A percentile compares a stretch with the other conserved stretches of the same genome.
These are phyloP conservation scores for Aegotheles bennettii DNA, from an alignment of 2,113 vertebrate species.

Conservation along the genomic window DNA sequence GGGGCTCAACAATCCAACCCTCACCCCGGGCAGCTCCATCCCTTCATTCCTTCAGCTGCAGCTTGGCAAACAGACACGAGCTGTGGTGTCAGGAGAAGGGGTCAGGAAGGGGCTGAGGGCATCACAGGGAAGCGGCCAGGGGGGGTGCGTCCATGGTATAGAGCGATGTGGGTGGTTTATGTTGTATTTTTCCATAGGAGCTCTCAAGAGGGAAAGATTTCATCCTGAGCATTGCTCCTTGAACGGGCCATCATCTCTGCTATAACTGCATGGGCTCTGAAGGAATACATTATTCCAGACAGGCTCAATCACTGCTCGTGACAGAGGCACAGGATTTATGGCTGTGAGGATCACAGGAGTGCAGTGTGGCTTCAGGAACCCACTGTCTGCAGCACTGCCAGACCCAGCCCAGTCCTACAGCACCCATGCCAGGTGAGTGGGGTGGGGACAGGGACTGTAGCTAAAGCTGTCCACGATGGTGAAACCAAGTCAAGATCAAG, in stretches of 20 bases:
- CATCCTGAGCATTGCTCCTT: background rate
- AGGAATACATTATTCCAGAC: background rate
- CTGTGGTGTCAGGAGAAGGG: background rate
- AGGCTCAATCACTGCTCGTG: background rate
- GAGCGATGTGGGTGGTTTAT: fast-evolving
- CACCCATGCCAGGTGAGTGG: background rate
- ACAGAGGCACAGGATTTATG: background rate
- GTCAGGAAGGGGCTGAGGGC: background rate
- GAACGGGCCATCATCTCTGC: background rate
- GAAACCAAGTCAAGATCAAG: background rate
- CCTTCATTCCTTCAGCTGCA: background rate
- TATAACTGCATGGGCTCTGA: background rate
- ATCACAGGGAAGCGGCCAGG: background rate
- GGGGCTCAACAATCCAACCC: background rate
- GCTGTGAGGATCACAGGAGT: fast-evolving
- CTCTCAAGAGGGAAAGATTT: background rate
- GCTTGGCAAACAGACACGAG: background rate
- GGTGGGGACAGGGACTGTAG: background rate
- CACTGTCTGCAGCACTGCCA: too few species aligned
- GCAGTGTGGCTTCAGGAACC: background rate
- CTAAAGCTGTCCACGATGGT: background rate
- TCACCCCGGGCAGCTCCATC: too few species aligned
- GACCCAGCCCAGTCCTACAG: background rate
- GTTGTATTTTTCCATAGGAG: background rate
- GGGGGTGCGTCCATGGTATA: fast-evolving